phyloP scores from a whole-genome alignment of 2,113 vertebrate genomes.

The Limanda limanda region DNA sequence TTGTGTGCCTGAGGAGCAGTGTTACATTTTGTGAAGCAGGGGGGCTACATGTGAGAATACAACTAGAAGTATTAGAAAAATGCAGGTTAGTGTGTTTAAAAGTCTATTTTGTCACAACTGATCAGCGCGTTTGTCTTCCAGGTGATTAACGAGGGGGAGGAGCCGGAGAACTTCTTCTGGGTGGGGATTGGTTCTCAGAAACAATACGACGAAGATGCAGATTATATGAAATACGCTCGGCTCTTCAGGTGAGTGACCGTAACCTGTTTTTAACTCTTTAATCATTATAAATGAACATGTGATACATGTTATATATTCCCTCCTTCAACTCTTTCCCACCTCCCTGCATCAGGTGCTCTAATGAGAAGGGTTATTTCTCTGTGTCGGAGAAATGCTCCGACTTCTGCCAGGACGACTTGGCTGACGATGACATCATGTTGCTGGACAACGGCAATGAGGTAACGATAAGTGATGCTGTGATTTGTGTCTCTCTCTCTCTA shows the following conservation, averaged over 20 bases:
- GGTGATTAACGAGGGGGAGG: conserved; percentile 97
- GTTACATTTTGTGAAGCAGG: too few species aligned
- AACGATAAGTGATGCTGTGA: background rate
- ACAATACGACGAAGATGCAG: conserved; percentile 91
- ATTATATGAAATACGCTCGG: conserved; percentile 95
- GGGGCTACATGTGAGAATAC: too few species aligned
- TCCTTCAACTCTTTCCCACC: background rate
- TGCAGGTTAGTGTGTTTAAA: too few species aligned
- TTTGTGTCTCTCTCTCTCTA: background rate
- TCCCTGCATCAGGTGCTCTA: conserved; percentile 89
- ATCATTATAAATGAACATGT: background rate
- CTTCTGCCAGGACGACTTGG: conserved; percentile 97
- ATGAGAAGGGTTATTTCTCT: conserved; percentile 96
- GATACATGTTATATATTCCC: background rate
- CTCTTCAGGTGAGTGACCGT: conserved; percentile 90
- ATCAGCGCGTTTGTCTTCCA: conserved; percentile 52
- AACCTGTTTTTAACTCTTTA: background rate
- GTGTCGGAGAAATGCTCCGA: conserved; percentile 98
- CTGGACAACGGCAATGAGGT: conserved; percentile 97
- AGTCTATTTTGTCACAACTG: background rate
- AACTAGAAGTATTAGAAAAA: too few species aligned
- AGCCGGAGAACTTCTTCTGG: conserved; percentile 99
- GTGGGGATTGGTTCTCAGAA: conserved; percentile 96
- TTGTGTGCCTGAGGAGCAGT: too few species aligned
- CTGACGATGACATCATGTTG: conserved; percentile 98